A percentile compares a stretch with the other conserved stretches of the same genome.
Conservation (phyloP, 1,140 invertebrate genomes). For the Triops longicaudatus region DNA sequence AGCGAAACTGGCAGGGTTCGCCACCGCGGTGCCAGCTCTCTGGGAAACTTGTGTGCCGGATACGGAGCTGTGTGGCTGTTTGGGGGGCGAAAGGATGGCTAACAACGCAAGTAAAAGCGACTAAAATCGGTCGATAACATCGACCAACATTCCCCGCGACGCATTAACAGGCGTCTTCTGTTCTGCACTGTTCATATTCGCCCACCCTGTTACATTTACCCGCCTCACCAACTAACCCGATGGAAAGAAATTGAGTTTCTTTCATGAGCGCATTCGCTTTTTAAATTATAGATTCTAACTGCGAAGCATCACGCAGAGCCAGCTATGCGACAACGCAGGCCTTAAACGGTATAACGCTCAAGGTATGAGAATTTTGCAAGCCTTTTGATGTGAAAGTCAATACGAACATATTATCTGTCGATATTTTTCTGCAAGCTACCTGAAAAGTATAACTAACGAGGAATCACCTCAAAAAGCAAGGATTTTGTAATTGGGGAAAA, state of each 20-base stretch:
- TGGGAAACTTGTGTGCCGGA: neutral
- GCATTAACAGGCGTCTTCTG: slow-evolving; percentile 14
- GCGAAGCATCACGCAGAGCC: neutral
- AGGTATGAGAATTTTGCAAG: no score
- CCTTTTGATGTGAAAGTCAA: no score
- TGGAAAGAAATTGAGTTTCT: neutral
- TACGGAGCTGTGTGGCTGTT: neutral
- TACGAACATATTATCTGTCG: no score
- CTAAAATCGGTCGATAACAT: slow-evolving; percentile 1
- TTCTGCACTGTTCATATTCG: slow-evolving; percentile 7
- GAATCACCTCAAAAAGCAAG: no score
- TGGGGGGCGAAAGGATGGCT: neutral
- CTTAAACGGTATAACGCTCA: neutral
- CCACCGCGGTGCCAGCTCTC: no score
- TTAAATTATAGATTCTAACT: neutral
- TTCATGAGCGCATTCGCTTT: neutral
- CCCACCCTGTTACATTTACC: neutral
- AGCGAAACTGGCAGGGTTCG: no score
- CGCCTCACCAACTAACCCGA: neutral
- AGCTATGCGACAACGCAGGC: neutral
- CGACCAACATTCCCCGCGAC: slow-evolving; percentile 11
- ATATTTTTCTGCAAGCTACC: no score
- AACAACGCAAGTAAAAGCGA: slow-evolving; percentile 4
- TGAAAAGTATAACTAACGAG: no score
- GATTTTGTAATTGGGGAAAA: no score